phyloP scores from a whole-genome alignment of 2,888 invertebrate genomes.

The Caenorhabditis sinica region DNA sequence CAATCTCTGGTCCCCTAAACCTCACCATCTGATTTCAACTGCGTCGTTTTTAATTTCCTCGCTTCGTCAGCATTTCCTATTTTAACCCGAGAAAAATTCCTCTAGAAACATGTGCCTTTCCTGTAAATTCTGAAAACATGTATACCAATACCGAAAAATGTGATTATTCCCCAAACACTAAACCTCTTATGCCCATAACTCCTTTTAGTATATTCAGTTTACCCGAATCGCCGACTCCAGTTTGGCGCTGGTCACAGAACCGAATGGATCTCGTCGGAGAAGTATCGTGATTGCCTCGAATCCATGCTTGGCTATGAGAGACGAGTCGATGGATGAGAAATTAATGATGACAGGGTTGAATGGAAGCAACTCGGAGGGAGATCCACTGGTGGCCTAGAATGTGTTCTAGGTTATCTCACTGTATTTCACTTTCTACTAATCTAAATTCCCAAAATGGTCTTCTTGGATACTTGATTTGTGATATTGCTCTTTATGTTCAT shows the following conservation, averaged over 20 bases:
- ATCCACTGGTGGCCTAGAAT: conserved; percentile 52
- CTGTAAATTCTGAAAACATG: not conserved
- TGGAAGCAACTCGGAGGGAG: conserved; percentile 45
- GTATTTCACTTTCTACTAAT: not conserved
- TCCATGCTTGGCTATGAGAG: conserved; percentile 58
- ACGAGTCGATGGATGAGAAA: conserved; percentile 67
- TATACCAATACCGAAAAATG: conserved; percentile 1
- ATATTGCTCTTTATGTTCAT: conserved; percentile 3
- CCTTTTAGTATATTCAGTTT: conserved; percentile 60
- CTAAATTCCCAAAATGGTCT: not conserved
- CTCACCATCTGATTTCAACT: too few relatives aligned
- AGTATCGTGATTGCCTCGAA: conserved; percentile 69
- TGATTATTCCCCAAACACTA: not conserved
- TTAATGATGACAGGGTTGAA: conserved; percentile 48
- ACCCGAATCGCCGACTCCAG: conserved; percentile 70
- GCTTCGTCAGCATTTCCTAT: not conserved
- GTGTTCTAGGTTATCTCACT: not conserved
- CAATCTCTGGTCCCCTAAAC: not conserved
- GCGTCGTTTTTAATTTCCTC: too few relatives aligned
- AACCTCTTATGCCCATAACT: conserved; percentile 25
- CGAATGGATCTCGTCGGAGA: conserved; percentile 70
- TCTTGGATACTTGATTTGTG: conserved; percentile 1
- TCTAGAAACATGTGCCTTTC: not conserved
- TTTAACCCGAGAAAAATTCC: too few relatives aligned
- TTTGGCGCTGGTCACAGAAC: conserved; percentile 74